Percentiles rank a stretch among this genome's conserved stretches.
Evolutionary conservation across 2,888 invertebrate genomes (phyloP).

Genomic region (Allolobophora icterica): DNA sequence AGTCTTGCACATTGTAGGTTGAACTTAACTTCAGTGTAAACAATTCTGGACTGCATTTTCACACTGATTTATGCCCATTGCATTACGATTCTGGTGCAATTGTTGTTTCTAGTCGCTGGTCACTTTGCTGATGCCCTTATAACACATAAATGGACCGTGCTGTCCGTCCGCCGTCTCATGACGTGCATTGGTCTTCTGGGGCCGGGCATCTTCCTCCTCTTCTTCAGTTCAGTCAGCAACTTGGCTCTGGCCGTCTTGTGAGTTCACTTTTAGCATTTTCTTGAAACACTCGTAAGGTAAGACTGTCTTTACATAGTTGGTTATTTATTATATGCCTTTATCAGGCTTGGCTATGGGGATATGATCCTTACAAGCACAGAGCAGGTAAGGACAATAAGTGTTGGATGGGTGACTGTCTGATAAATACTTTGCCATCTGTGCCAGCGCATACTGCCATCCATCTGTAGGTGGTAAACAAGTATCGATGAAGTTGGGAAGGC

Average conservation of each 20-base stretch:
- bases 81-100: background rate
- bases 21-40: background rate
- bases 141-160: constrained; percentile 71
- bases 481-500: too few relatives aligned
- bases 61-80: too few relatives aligned
- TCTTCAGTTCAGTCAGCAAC: constrained; percentile 76
- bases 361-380: too few relatives aligned
- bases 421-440: too few relatives aligned
- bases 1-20: background rate
- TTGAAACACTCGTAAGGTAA: background rate
- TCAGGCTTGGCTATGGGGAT: too few relatives aligned
- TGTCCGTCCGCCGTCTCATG: constrained; percentile 77
- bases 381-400: background rate
- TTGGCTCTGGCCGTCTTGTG: constrained; percentile 75
- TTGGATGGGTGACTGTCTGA: too few relatives aligned
- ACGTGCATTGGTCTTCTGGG: constrained; percentile 76
- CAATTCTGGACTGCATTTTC: background rate
- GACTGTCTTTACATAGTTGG: too few relatives aligned
- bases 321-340: too few relatives aligned
- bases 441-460: too few relatives aligned
- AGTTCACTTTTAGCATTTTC: constrained; percentile 57
- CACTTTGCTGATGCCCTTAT: constrained; percentile 77
- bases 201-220: constrained; percentile 75
- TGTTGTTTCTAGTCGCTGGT: constrained; percentile 67
- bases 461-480: too few relatives aligned